These are phyloP conservation scores for Morbakka virulenta DNA, from an alignment of 30 jellyfish, hydroid and myxozoan genomes.

Conservation along the genomic window DNA sequence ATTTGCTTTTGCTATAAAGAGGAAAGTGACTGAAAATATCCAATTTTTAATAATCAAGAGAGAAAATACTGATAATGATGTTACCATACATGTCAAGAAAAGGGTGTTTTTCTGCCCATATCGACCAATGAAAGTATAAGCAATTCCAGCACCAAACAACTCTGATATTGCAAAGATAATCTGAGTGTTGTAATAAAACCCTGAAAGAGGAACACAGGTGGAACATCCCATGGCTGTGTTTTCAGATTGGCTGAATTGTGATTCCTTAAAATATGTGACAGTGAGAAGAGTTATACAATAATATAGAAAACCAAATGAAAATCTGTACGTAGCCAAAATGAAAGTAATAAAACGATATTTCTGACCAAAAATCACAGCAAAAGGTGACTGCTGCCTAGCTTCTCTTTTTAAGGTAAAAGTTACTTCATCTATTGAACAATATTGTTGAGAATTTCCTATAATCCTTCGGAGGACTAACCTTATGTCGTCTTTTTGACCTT, in stretches of 20 bases:
- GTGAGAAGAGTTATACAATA: background rate
- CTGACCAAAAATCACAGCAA: background rate
- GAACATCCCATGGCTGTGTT: background rate
- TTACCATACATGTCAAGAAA: background rate
- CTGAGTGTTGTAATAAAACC: background rate
- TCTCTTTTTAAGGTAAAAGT: no score
- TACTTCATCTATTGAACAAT: no score
- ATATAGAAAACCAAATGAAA: background rate
- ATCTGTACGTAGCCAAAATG: background rate
- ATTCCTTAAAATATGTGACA: background rate
- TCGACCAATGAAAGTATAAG: background rate
- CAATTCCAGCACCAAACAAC: background rate
- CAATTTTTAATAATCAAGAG: no score
- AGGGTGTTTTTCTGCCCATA: background rate
- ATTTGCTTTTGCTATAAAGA: background rate
- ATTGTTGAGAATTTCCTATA: no score
- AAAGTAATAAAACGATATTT: background rate
- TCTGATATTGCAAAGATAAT: background rate
- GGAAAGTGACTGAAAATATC: no score
- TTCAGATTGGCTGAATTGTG: no score
- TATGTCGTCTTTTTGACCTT: background rate
- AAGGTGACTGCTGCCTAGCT: no score
- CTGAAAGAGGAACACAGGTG: background rate
- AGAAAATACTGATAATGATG: background rate
- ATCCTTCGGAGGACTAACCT: background rate